Base-by-base conservation (phyloP, 1,140 invertebrate species). In the Chironomus striatipennis region DNA sequence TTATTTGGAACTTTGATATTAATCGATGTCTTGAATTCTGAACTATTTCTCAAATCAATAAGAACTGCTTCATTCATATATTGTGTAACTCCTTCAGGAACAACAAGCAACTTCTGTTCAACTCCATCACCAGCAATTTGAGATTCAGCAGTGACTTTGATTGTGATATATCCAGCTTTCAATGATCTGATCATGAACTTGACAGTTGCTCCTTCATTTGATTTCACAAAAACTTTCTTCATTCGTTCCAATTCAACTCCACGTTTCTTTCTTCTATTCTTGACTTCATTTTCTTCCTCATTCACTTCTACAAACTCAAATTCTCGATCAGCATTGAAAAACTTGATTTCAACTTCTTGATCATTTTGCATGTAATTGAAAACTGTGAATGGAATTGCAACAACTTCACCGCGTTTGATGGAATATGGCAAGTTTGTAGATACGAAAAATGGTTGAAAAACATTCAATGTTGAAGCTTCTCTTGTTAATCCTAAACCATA, bases 361-460 rank as follows among this genome's bases (percentile, higher is more conserved):
- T 72, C 34, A 9, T 7, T 21, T 42, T 21, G 15, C 10, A 72
- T 12, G 6, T 72, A 72, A 6, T 72, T 72, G 18, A 72, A 72
- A 72, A 72, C 34, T 17, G 10, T 18, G 18, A 72, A 17, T 72
- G 20, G 18, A 21, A 72, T 24, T 0, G 34, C 10, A 42, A 72
- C 18, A 17, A 42, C 70, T 72, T 72, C 70, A 15, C 91, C 93
- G 70, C 92, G 85, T 74, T 92, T 90, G 0, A 96, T 88, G 0
- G 91, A 90, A 79, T 93, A 93, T 0, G 94, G 94, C 17, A 96
- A 83, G 76, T 83, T 78, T 18, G 95, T 78, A 1, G 88, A 89
- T 57, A 95, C 85, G 79, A 94, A 94, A 83, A 96, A 95, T 20
- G 90, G 90, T 77, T 91, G 88, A 79, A 93, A 93, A 1, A 93